Evolutionary conservation across 1,140 invertebrate species (phyloP), one percentile per base, ranked within the genome.

Genomic region (Macrotrachela quadricornifera): DNA sequence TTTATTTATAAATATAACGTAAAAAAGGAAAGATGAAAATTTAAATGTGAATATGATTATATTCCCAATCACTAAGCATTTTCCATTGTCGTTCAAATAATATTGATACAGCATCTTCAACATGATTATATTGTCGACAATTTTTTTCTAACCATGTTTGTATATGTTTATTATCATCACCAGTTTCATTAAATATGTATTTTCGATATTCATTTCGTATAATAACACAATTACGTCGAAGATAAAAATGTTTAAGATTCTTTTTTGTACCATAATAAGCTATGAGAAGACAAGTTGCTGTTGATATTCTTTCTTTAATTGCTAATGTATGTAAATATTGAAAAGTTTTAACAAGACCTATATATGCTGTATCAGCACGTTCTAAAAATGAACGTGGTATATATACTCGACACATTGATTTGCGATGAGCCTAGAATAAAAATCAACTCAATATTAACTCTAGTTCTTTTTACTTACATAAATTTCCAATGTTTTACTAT

Each of bases 271-370:
- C 57, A 10, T 54, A 50, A 30, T 30, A 30, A 0, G 78, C 80
- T 36, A 85, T 71, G n/a, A 85, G 67, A 30, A 86, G 64, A 13
- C 83, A 71, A 1, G 82, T 84, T 0, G 78, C 74, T 0, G 82
- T 83, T 1, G 82, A 85, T 49, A 86, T 76, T 61, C 79, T 72
- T 61, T 85, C 82, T 6, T 80, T 73, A 15, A 85, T 75, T 57
- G 82, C 77, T 60, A 82, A 59, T 3, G 77, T 79, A 47, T 75
- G 69, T n/a, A 82, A 57, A 57, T 75, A 73, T 16, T 70, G 72
- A 63, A 78, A 81, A 46, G 75, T 69, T 38, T 77, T 64, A 41
- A 72, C 72, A 38, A 82, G 61, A 10, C 77, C 64, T 14, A 83
- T 52, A 14, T 81, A 62, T 54, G 72, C 59, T 13, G 74, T 67